Evolutionary conservation across 2,113 vertebrate genomes (phyloP), one percentile per base, ranked within the genome.

Genomic region (Gnathonemus echidnorhynchus): DNA sequence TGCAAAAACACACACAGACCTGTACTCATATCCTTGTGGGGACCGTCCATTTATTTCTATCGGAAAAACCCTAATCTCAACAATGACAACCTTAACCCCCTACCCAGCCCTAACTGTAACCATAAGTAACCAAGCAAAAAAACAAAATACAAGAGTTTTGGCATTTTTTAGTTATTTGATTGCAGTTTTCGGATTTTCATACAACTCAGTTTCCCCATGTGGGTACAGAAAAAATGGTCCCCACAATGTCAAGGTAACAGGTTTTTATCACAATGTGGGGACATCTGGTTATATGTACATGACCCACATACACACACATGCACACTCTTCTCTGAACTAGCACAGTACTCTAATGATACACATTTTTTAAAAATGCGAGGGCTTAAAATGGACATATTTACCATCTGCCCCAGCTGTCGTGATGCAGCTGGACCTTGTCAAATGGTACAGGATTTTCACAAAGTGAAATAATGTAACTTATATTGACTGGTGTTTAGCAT

Each of bases 321-420:
- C 19, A 58, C 58, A 62, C 24, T n/a, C 24, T n/a, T 62, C 21
- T 58, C 7, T 58, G 21, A 58, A 58, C 21, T 7, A 58, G 56
- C 21, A n/a, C 56, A 24, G 21, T 7, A 62, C 8, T 62, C 13
- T 62, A 62, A n/a, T 62, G 58, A 27, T 27, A 62, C 58, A n/a
- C 58, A 62, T 62, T 62, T 62, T n/a, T 56, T 62, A 92, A 94
- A 93, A 94, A 93, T 91, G 92, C 91, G 91, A 90, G 93, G 91
- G 62, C 87, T 74, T 74, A 74, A 15, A 74, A 52, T 46, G 24
- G 53, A 27, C 83, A 46, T 86, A 13, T 86, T 86, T 86, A n/a
- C 42, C 83, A n/a, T n/a, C 17, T 11, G 17, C 19, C 39, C 42
- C 80, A 39, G 80, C 80, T 84, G 80, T n/a, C 35, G 42, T 85